Percentiles rank a stretch among this genome's conserved stretches.
Conservation (phyloP, 2,113 vertebrate species). For the Saccopteryx bilineata region DNA sequence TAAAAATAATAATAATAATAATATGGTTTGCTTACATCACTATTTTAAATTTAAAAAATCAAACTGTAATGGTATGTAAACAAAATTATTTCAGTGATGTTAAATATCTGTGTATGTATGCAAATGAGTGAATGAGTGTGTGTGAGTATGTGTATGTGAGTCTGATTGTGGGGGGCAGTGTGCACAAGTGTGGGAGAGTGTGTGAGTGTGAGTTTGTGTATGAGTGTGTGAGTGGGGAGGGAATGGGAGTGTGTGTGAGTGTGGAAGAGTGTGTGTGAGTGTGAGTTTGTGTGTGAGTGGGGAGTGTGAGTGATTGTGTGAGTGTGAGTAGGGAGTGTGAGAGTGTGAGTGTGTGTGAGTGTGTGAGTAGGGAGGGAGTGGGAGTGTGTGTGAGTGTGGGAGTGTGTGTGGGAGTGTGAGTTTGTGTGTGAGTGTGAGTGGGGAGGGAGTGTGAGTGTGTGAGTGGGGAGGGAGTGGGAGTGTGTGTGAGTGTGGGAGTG, state of each 20-base stretch:
- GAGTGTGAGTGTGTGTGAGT: rapidly evolving
- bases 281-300: not conserved
- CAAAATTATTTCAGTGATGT: not conserved
- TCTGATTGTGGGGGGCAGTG: not conserved
- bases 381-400: not conserved
- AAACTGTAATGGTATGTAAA: not conserved
- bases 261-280: not conserved
- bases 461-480: not conserved
- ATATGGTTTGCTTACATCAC: not conserved
- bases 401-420: not conserved
- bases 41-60: not conserved
- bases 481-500: not conserved
- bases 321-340: no score
- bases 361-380: not conserved
- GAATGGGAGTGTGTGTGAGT: not conserved
- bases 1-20: not conserved
- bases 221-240: rapidly evolving
- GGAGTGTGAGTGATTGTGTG: not conserved
- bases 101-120: not conserved
- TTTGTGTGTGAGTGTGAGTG: not conserved
- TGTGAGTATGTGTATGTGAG: not conserved
- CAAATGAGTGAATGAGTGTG: no score
- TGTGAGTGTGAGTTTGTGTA: not conserved
- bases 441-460: rapidly evolving
- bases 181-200: not conserved